Evolutionary conservation across 2,888 invertebrate species (phyloP).

Genomic region (Apotomis betuletana): DNA sequence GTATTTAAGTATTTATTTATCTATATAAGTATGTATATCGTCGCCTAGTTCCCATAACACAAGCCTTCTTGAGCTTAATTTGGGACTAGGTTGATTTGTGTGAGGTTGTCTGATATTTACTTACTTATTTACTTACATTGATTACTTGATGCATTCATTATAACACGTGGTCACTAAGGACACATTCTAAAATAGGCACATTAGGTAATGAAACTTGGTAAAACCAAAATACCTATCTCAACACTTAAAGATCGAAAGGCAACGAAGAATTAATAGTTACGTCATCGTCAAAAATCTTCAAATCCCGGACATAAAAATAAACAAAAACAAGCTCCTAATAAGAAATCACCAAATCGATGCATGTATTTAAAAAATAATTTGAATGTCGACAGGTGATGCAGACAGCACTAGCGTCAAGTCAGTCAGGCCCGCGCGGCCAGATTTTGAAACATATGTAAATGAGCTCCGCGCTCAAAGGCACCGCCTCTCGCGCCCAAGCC

Average conservation of each 20-base stretch:
- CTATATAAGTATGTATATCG: too few species aligned
- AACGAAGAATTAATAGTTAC: slow-evolving; percentile 6
- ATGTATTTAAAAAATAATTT: slow-evolving; percentile 48
- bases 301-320: slow-evolving; percentile 7
- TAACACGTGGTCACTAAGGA: neutral
- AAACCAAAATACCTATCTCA: too few species aligned
- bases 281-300: slow-evolving; percentile 21
- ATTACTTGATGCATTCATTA: neutral
- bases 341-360: slow-evolving; percentile 37
- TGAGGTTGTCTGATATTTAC: too few species aligned
- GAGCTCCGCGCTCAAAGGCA: slow-evolving; percentile 67
- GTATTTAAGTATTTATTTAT: too few species aligned
- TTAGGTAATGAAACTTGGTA: too few species aligned
- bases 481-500: slow-evolving; percentile 65
- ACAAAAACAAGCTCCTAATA: slow-evolving; percentile 15
- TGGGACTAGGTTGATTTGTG: too few species aligned
- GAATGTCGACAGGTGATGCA: slow-evolving; percentile 58
- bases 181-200: too few species aligned
- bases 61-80: too few species aligned
- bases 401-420: slow-evolving; percentile 63
- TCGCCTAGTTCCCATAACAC: too few species aligned
- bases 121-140: too few species aligned
- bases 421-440: slow-evolving; percentile 62
- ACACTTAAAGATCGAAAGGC: neutral
- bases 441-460: slow-evolving; percentile 79